Evolutionary conservation across 2,888 invertebrate species (phyloP).

Genomic region (Anoplius nigerrimus): DNA sequence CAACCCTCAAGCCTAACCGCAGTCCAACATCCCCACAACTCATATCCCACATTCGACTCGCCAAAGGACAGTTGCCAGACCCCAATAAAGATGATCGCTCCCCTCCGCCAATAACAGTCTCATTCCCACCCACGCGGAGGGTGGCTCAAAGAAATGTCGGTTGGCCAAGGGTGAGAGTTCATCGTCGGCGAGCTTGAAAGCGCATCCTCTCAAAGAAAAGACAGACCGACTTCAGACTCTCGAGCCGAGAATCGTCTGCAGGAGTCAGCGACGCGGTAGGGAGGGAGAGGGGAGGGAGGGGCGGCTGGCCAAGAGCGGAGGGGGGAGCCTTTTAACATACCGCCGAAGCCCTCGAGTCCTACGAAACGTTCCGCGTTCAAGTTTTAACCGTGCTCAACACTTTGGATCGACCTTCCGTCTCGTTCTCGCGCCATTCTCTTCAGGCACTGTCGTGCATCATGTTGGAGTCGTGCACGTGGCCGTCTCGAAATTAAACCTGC

Average conservation of each 20-base stretch:
- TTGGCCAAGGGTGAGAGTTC: too few species aligned
- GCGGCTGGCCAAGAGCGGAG: constrained; percentile 18
- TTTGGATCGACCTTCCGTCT: constrained; percentile 14
- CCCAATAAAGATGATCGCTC: too few species aligned
- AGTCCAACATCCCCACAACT: too few species aligned
- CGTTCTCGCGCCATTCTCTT: neutral
- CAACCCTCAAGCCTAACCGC: too few species aligned
- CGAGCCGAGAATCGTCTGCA: too few species aligned
- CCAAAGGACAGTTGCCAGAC: too few species aligned
- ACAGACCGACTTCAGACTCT: too few species aligned
- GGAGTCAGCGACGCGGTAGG: too few species aligned
- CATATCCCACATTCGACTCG: too few species aligned
- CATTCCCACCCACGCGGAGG: too few species aligned
- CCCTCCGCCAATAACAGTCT: too few species aligned
- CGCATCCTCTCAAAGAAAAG: neutral
- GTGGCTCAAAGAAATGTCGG: too few species aligned
- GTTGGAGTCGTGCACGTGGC: constrained; percentile 53
- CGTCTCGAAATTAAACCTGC: constrained; percentile 51
- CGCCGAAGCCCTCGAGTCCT: constrained; percentile 57
- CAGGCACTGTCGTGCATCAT: constrained; percentile 49
- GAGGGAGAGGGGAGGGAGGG: constrained; percentile 4
- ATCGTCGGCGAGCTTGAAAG: neutral
- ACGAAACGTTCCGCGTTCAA: constrained; percentile 6
- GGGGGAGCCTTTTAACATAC: constrained; percentile 58
- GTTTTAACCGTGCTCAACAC: constrained; percentile 46